Evolutionary conservation across 1,140 invertebrate genomes (phyloP).

Genomic region (Aethina tumida): DNA sequence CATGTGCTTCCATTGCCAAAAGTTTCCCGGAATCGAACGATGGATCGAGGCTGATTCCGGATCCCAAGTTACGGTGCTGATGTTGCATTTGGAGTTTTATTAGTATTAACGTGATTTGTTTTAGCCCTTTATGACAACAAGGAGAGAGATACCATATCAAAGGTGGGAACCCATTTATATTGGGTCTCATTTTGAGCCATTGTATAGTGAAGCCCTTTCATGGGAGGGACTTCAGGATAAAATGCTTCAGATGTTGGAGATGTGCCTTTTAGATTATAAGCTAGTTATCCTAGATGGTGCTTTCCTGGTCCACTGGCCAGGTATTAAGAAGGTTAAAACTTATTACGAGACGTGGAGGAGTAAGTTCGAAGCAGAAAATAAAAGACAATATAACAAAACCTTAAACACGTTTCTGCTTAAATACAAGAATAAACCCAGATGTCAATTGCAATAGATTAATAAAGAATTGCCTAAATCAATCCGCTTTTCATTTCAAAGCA

Average conservation of each 20-base stretch:
- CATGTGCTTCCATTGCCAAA: conserved; percentile 66
- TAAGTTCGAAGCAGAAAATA: conserved; percentile 48
- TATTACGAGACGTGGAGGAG: conserved; percentile 35
- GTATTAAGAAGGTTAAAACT: conserved; percentile 46
- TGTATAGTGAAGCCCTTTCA: conserved; percentile 68
- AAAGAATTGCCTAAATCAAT: too few species aligned
- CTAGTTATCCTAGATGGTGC: conserved; percentile 68
- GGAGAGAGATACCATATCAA: conserved; percentile 60
- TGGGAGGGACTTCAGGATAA: conserved; percentile 80
- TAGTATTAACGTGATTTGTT: conserved; percentile 20
- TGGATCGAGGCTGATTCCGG: conserved; percentile 50
- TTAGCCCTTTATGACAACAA: conserved; percentile 54
- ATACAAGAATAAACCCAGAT: conserved; percentile 48
- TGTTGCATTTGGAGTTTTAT: conserved; percentile 6
- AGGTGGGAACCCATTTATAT: conserved; percentile 79
- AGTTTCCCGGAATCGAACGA: conserved; percentile 61
- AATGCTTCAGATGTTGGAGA: conserved; percentile 76
- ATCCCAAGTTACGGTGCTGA: not conserved
- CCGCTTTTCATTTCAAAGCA: too few species aligned
- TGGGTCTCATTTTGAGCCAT: conserved; percentile 65
- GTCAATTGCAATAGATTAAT: conserved; percentile 38
- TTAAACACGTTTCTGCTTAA: conserved; percentile 45
- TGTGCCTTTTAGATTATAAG: conserved; percentile 65
- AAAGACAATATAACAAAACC: conserved; percentile 50
- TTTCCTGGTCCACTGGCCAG: conserved; percentile 68